Percentiles rank a stretch among this genome's conserved stretches.
Evolutionary conservation across 2,113 vertebrate species (phyloP).

Genomic region (Vulpes ferrilata): DNA sequence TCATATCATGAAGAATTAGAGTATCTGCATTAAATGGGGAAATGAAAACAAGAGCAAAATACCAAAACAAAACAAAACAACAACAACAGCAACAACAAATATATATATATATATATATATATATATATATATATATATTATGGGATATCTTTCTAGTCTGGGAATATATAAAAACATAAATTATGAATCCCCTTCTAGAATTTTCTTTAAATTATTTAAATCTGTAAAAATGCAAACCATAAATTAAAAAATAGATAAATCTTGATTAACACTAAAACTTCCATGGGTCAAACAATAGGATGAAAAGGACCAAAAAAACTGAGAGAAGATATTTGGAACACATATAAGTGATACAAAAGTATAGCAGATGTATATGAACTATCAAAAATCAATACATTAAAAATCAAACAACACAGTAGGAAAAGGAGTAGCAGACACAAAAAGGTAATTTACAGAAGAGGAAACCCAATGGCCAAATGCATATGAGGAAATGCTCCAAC

Average conservation of each 20-base stretch:
- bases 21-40: neutral
- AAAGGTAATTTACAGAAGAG: neutral
- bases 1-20: neutral
- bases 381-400: neutral
- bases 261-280: neutral
- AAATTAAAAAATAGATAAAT: neutral
- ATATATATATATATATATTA: no score
- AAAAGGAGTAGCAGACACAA: neutral
- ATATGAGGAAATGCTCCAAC: neutral
- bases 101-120: no score
- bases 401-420: neutral
- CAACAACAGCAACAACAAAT: no score
- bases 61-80: neutral
- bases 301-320: neutral
- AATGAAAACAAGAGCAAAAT: constrained; percentile 8
- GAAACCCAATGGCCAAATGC: neutral
- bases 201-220: neutral
- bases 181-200: neutral
- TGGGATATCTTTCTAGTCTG: neutral
- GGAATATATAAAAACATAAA: neutral
- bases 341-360: neutral
- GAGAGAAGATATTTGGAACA: neutral
- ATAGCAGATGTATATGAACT: neutral
- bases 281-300: neutral
- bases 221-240: neutral